Percentiles rank a stretch among this genome's conserved stretches.
Evolutionary conservation across 2,113 vertebrate species (phyloP).

Genomic region (Terrapene triunguis): DNA sequence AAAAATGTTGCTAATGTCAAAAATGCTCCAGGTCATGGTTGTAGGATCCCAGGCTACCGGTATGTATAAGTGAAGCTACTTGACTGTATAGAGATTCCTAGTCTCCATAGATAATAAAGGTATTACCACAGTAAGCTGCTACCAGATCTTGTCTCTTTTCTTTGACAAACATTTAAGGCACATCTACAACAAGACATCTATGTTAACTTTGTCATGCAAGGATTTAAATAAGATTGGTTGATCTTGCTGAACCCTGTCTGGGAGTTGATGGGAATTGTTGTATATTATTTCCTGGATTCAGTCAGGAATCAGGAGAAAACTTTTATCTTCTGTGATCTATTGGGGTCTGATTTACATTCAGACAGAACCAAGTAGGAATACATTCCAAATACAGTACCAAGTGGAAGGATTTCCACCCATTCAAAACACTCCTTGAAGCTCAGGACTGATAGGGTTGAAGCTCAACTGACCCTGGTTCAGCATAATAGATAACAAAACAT

Average conservation of each 20-base stretch:
- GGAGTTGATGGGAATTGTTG: not conserved
- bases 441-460: not conserved
- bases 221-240: not conserved
- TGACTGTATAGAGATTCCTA: not conserved
- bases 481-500: not conserved
- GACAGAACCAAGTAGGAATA: not conserved
- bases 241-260: not conserved
- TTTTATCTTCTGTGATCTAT: not conserved
- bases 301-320: not conserved
- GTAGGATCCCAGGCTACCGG: not conserved
- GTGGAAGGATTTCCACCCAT: not conserved
- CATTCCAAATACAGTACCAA: not conserved
- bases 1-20: not conserved
- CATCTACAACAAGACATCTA: not conserved
- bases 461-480: not conserved
- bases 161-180: not conserved
- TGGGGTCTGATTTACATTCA: not conserved
- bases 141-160: not conserved
- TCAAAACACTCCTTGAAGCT: not conserved
- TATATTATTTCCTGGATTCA: not conserved
- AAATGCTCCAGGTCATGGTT: not conserved
- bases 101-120: not conserved
- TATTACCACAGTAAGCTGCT: not conserved
- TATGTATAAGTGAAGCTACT: not conserved
- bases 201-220: not conserved